Base-by-base conservation (phyloP, 2,888 invertebrate genomes). In the Barypeithes pellucidus region DNA sequence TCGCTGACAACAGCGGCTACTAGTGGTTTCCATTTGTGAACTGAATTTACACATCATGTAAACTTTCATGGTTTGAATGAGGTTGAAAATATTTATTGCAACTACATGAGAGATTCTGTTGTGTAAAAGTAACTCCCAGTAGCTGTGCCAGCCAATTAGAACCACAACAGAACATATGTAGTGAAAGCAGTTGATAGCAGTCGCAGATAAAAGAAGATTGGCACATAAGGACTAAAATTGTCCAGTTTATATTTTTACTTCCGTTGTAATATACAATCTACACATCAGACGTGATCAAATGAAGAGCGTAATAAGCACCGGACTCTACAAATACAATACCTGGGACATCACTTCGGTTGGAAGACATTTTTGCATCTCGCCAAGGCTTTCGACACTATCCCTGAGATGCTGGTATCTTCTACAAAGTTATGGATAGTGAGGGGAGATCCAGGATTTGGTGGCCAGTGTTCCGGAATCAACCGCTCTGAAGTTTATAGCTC, bases 231-330 rank as follows among this genome's bases (percentile, higher is more conserved):
- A 22, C 24, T 52, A 50, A 36, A 36, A 33, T 14, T 52, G 11
- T 67, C 43, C 47, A 61, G 67, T 67, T 72, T 72, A 67, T 67
- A 72, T 67, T 72, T 62, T 22, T 61, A 33, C 61, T 61, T 50
- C 47, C 72, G 20, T 72, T 61, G 72, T 67, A 72, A 39, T 72
- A 72, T 41, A 43, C 50, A 60, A 66, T 33, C 29, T 29, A 29
- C 29, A 14, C 14, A 47, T 8, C 54, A 29, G n/a, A 43, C 24
- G 14, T 61, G 11, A 61, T 29, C 20, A 43, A 45, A 4, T 2
- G 16, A 41, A 61, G n/a, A 16, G 29, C n/a, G 20, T 41, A 11
- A 22, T 11, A 22, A 14, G 43, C 2, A 12, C 12, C 22, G 45
- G 24, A 61, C 39, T 41, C 39, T 3, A 20, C 22, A 20, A 20